Base-by-base conservation (phyloP, 2,797 vertebrate genomes). In the Pyrocephalus nanus region DNA sequence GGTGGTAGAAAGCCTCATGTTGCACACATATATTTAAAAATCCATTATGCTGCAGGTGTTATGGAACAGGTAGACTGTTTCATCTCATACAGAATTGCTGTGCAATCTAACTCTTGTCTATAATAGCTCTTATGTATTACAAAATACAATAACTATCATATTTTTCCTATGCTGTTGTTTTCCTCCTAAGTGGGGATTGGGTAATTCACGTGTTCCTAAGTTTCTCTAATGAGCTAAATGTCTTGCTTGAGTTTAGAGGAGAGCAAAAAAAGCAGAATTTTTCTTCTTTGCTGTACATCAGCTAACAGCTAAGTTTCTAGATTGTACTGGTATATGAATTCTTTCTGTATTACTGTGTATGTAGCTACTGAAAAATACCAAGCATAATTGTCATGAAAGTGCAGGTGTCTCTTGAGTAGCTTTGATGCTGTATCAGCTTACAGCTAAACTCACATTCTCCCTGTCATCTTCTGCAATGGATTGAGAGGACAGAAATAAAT, bases 401-500 rank as follows among this genome's bases (percentile, higher is more conserved):
- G 19, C 19, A 55, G 21, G 45, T 79, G 34, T 88, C 32, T 62
- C 57, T 64, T 55, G 38, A 73, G 25, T 25, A 47, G 14, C 72
- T 80, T 25, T 70, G 47, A 34, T 36, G 67, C 20, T 85, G 0
- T 36, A 22, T 76, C 40, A 51, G 43, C 58, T 83, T 62, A 43
- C 20, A n/a, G 43, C 38, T 43, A 23, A 32, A n/a, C 60, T 89
- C 9, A 38, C 32, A n/a, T 78, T 65, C 61, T 88, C 29, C 2
- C 2, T 90, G 34, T 88, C 53, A 34, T 55, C 27, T 54, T 83
- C 55, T 83, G 6, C 62, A 80, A 77, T 21, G 29, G 40, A 70
- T 32, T 54, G 69, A 71, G 72, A 76, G 34, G 70, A 80, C 65
- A 83, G 51, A 92, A 95, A 77, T 76, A 90, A 85, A 36, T 92